phyloP scores from a whole-genome alignment of 2,888 invertebrate species.

The Rhyacophila evoluta region DNA sequence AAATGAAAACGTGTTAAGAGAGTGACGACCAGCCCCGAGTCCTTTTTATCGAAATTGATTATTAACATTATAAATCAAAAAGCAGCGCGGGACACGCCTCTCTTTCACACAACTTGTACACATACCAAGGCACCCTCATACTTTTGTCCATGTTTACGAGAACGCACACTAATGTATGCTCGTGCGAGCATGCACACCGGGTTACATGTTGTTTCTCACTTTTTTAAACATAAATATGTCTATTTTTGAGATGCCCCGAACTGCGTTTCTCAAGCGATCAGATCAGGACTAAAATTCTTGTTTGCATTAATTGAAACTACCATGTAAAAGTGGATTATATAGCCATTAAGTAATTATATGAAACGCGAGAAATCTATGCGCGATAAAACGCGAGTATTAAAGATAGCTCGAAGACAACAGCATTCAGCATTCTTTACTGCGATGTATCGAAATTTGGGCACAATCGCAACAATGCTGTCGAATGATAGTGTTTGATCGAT shows the following conservation, averaged over 20 bases:
- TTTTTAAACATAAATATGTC: conserved; percentile 24
- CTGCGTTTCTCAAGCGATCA: neutral
- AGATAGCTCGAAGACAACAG: no score
- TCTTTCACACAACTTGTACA: conserved; percentile 4
- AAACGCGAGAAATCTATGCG: no score
- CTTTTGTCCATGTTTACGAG: neutral
- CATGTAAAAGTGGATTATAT: no score
- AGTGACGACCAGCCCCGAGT: conserved; percentile 14
- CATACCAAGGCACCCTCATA: neutral
- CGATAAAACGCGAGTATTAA: no score
- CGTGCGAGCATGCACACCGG: conserved; percentile 22
- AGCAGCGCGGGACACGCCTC: conserved; percentile 17
- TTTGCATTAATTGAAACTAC: no score
- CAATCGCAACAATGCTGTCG: no score
- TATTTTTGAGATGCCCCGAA: conserved; percentile 9
- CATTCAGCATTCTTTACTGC: no score
- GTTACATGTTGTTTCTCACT: conserved; percentile 16
- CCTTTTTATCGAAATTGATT: conserved; percentile 24
- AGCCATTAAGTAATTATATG: no score
- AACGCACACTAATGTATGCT: neutral
- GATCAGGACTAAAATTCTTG: no score
- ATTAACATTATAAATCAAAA: conserved; percentile 24
- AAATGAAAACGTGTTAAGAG: conserved; percentile 14
- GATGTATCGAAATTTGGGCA: no score
- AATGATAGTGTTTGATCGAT: no score